Percentiles rank a stretch among this genome's conserved stretches.
Conservation (phyloP, 2,888 invertebrate species). For the Pantelozetes paolii region DNA sequence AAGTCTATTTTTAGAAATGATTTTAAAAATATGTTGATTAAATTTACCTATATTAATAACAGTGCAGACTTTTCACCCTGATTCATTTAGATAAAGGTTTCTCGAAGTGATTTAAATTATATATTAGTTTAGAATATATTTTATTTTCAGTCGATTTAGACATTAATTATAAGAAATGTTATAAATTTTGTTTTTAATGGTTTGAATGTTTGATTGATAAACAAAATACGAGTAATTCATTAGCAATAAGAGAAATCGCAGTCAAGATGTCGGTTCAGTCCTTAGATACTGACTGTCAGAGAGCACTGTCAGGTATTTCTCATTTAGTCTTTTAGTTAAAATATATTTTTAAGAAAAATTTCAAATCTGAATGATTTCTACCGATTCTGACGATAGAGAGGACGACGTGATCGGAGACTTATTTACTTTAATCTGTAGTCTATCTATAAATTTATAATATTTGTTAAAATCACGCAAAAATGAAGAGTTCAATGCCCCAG, state of each 20-base stretch:
- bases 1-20: too few relatives aligned
- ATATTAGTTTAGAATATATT: too few relatives aligned
- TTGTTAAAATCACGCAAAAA: background rate
- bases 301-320: too few relatives aligned
- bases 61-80: too few relatives aligned
- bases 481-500: constrained; percentile 31
- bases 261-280: background rate
- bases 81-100: too few relatives aligned
- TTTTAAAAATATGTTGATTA: too few relatives aligned
- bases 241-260: background rate
- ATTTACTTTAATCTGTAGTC: background rate
- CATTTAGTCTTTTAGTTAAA: too few relatives aligned
- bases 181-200: background rate
- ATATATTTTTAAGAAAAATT: too few relatives aligned
- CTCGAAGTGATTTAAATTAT: too few relatives aligned
- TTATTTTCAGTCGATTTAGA: constrained; percentile 5
- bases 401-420: constrained; percentile 4
- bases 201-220: background rate
- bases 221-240: background rate
- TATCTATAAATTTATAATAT: background rate
- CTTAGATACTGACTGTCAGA: background rate
- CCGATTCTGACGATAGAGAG: background rate
- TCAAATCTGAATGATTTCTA: background rate
- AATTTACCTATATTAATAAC: too few relatives aligned
- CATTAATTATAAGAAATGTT: background rate